phyloP scores from a whole-genome alignment of 2,113 vertebrate genomes.

The Hydrolagus affinis region DNA sequence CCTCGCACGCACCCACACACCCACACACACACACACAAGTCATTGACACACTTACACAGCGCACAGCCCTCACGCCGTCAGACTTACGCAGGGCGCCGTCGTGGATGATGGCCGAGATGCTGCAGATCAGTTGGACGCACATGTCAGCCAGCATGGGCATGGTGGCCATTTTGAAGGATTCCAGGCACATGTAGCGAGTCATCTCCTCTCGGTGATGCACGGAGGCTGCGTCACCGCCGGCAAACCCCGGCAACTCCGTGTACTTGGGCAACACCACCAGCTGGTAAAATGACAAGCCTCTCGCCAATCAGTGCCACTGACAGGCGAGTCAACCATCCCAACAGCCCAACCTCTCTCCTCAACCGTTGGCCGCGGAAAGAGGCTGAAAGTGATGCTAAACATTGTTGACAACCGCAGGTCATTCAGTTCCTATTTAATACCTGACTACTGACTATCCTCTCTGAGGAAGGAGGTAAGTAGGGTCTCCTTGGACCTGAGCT shows the following conservation, averaged over 20 bases:
- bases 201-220: constrained; percentile 57
- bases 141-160: constrained; percentile 56
- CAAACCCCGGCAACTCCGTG: constrained; percentile 63
- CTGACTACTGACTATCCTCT: too few relatives aligned
- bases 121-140: constrained; percentile 67
- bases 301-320: too few relatives aligned
- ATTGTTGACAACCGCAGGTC: too few relatives aligned
- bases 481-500: too few relatives aligned
- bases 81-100: constrained; percentile 65
- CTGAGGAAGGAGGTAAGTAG: too few relatives aligned
- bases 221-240: constrained; percentile 43
- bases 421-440: too few relatives aligned
- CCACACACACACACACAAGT: background rate
- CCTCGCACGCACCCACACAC: background rate
- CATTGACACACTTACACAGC: background rate
- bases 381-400: too few relatives aligned
- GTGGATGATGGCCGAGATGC: constrained; percentile 66
- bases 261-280: constrained; percentile 66
- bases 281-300: constrained; percentile 40
- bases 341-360: too few relatives aligned
- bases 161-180: constrained; percentile 62
- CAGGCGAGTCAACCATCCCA: too few relatives aligned
- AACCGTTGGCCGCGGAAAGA: too few relatives aligned
- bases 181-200: constrained; percentile 65
- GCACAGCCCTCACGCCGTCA: background rate